phyloP scores from a whole-genome alignment of 2,113 vertebrate genomes.

The Oenanthe melanoleuca region DNA sequence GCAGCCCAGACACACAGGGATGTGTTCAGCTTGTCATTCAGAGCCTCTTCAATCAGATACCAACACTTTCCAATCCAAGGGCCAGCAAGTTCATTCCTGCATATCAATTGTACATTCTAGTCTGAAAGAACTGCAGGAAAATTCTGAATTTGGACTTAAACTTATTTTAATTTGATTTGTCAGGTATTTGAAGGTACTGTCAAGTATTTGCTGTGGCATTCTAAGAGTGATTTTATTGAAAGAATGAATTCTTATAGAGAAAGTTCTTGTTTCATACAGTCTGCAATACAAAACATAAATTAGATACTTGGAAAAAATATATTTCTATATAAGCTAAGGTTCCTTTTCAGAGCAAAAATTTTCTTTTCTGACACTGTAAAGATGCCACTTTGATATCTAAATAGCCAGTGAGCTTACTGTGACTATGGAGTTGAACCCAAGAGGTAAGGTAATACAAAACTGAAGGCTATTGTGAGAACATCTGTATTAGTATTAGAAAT shows the following conservation, averaged over 20 bases:
- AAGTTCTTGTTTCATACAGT: background rate
- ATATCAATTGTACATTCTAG: background rate
- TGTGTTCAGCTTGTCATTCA: constrained; percentile 2
- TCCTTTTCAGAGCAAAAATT: background rate
- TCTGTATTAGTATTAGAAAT: background rate
- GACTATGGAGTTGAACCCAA: background rate
- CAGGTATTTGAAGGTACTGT: background rate
- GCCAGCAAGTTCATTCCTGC: background rate
- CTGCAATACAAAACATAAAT: background rate
- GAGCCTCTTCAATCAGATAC: background rate
- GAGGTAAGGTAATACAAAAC: background rate
- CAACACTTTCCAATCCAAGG: background rate
- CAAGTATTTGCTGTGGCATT: background rate
- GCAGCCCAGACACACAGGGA: background rate
- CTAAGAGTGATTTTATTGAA: background rate
- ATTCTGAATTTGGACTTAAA: background rate
- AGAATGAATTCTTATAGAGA: background rate
- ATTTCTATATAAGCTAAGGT: background rate
- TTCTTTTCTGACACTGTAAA: background rate
- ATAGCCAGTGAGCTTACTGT: background rate
- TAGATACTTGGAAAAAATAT: background rate
- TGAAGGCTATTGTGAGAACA: background rate
- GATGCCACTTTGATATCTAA: background rate
- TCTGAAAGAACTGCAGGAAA: background rate
- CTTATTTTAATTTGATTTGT: background rate